Conservation (phyloP, 2,888 invertebrate species). For the Eledona agricola region DNA sequence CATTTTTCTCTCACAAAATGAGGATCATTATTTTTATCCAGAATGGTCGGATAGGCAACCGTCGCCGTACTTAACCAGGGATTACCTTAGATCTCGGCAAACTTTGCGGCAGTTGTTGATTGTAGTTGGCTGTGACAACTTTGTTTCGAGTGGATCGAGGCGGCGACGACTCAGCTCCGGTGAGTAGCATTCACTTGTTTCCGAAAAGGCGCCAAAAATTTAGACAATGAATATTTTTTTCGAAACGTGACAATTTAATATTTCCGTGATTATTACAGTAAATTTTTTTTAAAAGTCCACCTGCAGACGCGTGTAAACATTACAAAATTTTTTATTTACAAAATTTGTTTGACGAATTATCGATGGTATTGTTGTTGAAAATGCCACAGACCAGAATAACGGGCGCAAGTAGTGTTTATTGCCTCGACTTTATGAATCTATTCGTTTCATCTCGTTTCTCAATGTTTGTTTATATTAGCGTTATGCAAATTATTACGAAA, state of each 20-base stretch:
- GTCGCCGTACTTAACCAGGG: constrained; percentile 34
- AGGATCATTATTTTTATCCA: constrained; percentile 39
- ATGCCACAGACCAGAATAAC: no score
- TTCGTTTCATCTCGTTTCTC: constrained; percentile 5
- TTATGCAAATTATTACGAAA: constrained; percentile 14
- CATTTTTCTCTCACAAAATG: background rate
- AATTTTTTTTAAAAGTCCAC: no score
- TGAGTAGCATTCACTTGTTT: background rate
- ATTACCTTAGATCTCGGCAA: constrained; percentile 36
- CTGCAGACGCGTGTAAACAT: constrained; percentile 4
- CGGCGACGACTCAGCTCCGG: constrained; percentile 8
- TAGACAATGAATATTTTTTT: constrained; percentile 1
- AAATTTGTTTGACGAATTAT: constrained; percentile 16
- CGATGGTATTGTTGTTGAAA: constrained; percentile 8
- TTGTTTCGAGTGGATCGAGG: constrained; percentile 27
- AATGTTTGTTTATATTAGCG: constrained; percentile 15
- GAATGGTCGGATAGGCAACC: constrained; percentile 40
- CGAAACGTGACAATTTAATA: background rate
- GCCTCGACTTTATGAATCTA: no score
- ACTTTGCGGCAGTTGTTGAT: constrained; percentile 45
- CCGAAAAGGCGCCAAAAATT: constrained; percentile 1
- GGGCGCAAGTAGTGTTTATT: no score
- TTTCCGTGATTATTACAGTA: constrained; percentile 1
- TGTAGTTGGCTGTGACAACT: constrained; percentile 46
- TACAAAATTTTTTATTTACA: constrained; percentile 19